Conservation (phyloP, 2,113 vertebrate species). For the Cygnus buccinator region DNA sequence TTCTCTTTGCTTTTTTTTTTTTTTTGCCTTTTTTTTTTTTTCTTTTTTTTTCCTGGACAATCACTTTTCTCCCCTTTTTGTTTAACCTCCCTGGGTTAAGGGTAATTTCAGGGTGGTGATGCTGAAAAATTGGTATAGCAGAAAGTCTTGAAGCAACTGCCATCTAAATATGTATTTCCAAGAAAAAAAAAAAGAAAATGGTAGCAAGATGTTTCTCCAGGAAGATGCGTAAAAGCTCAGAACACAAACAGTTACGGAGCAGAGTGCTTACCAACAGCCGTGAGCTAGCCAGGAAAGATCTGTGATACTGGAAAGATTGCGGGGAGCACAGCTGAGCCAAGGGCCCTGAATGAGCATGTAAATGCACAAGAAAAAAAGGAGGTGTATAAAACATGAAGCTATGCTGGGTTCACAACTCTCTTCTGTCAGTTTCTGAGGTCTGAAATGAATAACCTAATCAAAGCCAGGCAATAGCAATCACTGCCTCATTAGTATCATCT, state of each 20-base stretch:
- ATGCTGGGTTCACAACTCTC: background rate
- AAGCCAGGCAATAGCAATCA: background rate
- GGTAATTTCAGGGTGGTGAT: background rate
- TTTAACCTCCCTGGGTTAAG: background rate
- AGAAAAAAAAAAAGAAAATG: background rate
- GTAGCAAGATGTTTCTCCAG: background rate
- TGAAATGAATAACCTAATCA: background rate
- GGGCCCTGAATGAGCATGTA: background rate
- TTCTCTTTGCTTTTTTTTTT: background rate
- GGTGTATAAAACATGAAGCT: background rate
- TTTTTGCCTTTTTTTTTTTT: background rate
- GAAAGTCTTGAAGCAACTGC: background rate
- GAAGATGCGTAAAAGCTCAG: background rate
- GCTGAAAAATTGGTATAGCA: background rate
- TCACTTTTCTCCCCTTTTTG: background rate
- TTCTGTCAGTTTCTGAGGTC: background rate
- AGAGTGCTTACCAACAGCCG: background rate
- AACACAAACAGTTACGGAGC: background rate
- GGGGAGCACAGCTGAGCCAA: background rate
- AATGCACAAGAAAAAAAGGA: background rate
- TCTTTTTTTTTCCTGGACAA: background rate
- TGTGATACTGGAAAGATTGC: background rate
- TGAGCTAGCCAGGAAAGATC: background rate
- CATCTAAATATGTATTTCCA: background rate
- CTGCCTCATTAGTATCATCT: background rate